Evolutionary conservation across 2,113 vertebrate genomes (phyloP), one percentile per base, ranked within the genome.

Genomic region (Penelope pileata): DNA sequence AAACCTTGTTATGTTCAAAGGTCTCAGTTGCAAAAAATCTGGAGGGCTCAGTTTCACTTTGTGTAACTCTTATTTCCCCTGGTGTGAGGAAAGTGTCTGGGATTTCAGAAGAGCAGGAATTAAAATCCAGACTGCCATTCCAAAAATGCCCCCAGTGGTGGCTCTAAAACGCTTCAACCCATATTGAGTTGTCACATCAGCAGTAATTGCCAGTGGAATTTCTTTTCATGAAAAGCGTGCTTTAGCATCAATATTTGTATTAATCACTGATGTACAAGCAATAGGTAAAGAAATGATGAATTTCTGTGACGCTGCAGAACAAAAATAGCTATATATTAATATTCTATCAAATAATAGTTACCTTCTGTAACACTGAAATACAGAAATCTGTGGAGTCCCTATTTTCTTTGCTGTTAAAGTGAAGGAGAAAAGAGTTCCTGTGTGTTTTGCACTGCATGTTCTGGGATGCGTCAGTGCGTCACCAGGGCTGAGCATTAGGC

Each of bases 401-500:
- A 29, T 77, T 69, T 84, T 47, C 67, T 51, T 83, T 80, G 74
- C 29, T 58, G 5, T 18, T 8, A 9, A 53, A 27, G 51, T 42
- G 83, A 86, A 87, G 67, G 73, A 8, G 51, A 90, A 89, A 51
- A 84, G 70, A 12, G 4, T 75, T 86, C 12, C 42, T 82, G 45
- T 54, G 67, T 48, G 62, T 69, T 90, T 87, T 90, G 53, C 59
- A 27, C 56, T 0, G 0, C 45, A 40, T 94, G 47, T 91, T 94
- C 67, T 54, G 51, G 74, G 86, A 64, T n/a, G 76, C 38, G 5
- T 15, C n/a, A 88, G 43, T 94, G 84, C 75, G 51, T 96, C 95
- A 93, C 51, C 0, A 0, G n/a, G 66, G 45, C 80, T 66, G 88
- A 59, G 83, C 68, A 73, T 94, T 95, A 96, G 80, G 63, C 60